Percentiles rank a stretch among this genome's conserved stretches.
Evolutionary conservation across 2,797 vertebrate species (phyloP).

Genomic region (Liasis olivaceus): DNA sequence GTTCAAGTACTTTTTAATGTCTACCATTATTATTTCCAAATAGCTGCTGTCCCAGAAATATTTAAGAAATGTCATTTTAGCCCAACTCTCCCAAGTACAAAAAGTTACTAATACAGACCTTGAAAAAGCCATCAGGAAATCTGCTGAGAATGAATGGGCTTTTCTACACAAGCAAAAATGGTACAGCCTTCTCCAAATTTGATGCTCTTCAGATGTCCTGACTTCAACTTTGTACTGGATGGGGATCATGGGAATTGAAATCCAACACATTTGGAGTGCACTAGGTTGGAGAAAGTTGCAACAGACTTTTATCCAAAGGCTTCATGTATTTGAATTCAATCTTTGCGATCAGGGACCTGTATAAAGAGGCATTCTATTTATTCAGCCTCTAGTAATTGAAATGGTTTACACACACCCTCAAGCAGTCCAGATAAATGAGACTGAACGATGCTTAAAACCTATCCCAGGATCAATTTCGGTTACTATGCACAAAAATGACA

Average conservation of each 20-base stretch:
- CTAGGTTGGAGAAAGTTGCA: background rate
- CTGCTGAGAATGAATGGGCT: background rate
- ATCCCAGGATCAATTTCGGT: background rate
- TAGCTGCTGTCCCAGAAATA: background rate
- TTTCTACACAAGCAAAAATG: background rate
- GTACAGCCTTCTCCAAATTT: background rate
- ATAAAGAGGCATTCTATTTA: constrained; percentile 1
- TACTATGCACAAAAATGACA: background rate
- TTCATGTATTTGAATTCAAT: background rate
- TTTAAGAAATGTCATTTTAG: background rate
- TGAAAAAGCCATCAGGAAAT: background rate
- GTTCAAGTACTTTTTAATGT: background rate
- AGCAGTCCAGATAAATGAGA: constrained; percentile 15
- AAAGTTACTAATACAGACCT: background rate
- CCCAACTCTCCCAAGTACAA: background rate
- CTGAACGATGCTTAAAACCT: background rate
- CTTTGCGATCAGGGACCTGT: background rate
- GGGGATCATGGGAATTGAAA: background rate
- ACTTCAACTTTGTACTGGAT: background rate
- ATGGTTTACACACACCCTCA: background rate
- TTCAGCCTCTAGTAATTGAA: background rate
- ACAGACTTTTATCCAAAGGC: background rate
- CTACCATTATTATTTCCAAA: background rate
- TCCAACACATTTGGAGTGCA: background rate
- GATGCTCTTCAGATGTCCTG: background rate